These are phyloP conservation scores for Dicentrarchus labrax DNA, from an alignment of 2,113 vertebrate species.

Conservation along the genomic window DNA sequence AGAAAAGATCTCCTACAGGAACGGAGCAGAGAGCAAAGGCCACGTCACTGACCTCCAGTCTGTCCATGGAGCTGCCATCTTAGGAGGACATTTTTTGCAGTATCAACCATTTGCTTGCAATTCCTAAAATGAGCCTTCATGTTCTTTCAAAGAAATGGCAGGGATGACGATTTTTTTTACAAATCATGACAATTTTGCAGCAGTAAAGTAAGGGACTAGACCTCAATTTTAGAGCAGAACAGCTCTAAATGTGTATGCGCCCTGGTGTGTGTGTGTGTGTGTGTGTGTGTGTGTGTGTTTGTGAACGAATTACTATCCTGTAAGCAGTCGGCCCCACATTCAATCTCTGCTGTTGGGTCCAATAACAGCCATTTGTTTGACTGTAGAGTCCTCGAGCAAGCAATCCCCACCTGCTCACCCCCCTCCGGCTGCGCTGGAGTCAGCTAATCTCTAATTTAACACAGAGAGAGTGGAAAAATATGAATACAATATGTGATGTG, in stretches of 20 bases:
- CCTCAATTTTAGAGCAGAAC: neutral
- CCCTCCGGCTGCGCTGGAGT: constrained; percentile 12
- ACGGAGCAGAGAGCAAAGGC: constrained; percentile 31
- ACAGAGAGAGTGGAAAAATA: neutral
- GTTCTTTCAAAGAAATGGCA: constrained; percentile 5
- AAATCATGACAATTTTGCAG: constrained; percentile 7
- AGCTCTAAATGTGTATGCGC: neutral
- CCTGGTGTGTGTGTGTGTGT: neutral
- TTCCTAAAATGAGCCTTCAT: neutral
- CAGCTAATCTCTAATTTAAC: constrained; percentile 35
- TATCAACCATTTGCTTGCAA: neutral
- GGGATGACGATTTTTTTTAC: constrained; percentile 2
- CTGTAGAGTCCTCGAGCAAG: constrained; percentile 13
- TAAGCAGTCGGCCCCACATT: neutral
- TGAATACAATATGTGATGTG: neutral
- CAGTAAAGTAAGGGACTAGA: neutral
- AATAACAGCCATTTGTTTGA: constrained; percentile 26
- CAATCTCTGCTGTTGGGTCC: constrained; percentile 21
- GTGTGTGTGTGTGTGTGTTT: neutral
- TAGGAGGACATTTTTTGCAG: neutral
- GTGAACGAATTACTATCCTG: constrained; percentile 11
- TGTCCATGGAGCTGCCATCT: constrained; percentile 3
- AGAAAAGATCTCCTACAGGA: constrained; percentile 40
- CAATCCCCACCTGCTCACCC: constrained; percentile 24
- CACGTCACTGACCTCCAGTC: neutral